Evolutionary conservation across 2,888 invertebrate species (phyloP).

Genomic region (Perizoma flavofasciatum): DNA sequence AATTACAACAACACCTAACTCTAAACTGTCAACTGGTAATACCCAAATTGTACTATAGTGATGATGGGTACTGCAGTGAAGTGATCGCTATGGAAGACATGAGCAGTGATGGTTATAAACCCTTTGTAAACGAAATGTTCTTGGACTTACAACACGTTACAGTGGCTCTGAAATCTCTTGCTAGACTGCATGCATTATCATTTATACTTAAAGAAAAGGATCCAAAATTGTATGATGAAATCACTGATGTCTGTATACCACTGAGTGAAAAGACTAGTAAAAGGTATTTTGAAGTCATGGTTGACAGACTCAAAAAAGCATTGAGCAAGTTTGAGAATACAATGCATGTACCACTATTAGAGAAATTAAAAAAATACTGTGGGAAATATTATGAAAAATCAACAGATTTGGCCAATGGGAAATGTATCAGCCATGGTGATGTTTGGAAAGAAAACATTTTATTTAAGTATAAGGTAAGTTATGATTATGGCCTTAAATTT

Average conservation of each 20-base stretch:
- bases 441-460: slow-evolving; percentile 78
- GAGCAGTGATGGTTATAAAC: slow-evolving; percentile 57
- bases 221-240: slow-evolving; percentile 48
- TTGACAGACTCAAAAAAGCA: slow-evolving; percentile 66
- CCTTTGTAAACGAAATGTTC: slow-evolving; percentile 54
- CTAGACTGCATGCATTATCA: slow-evolving; percentile 69
- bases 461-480: slow-evolving; percentile 66
- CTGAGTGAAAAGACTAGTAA: slow-evolving; percentile 56
- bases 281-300: slow-evolving; percentile 64
- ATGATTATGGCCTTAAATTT: background rate
- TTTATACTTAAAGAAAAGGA: slow-evolving; percentile 57
- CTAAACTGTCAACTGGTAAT: slow-evolving; percentile 43
- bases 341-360: slow-evolving; percentile 52
- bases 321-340: slow-evolving; percentile 55
- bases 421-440: slow-evolving; percentile 74
- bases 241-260: slow-evolving; percentile 57
- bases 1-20: slow-evolving; percentile 47
- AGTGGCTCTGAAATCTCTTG: slow-evolving; percentile 59
- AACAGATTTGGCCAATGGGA: slow-evolving; percentile 44
- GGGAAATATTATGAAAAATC: slow-evolving; percentile 49
- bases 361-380: slow-evolving; percentile 54
- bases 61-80: slow-evolving; percentile 64
- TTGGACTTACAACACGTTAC: slow-evolving; percentile 63
- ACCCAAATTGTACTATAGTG: slow-evolving; percentile 62
- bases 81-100: slow-evolving; percentile 67